phyloP scores from a whole-genome alignment of 2,888 invertebrate species.

The Heliconius ismenius region DNA sequence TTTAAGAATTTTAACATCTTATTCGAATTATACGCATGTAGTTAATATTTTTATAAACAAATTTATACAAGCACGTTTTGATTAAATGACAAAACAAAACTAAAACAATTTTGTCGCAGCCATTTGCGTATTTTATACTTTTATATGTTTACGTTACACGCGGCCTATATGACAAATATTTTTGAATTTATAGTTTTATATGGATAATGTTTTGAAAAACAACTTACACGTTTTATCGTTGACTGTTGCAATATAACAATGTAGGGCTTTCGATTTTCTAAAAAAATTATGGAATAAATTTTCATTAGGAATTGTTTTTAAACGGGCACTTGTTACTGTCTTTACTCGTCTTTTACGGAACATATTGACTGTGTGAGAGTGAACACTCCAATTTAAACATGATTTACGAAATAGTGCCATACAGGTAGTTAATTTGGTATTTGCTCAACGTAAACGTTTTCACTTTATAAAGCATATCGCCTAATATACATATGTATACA shows the following conservation, averaged over 20 bases:
- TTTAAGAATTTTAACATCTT: constrained; percentile 13
- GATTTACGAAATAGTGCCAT: constrained; percentile 78
- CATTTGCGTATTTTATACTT: constrained; percentile 16
- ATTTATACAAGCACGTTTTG: constrained; percentile 18
- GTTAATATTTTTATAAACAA: constrained; percentile 21
- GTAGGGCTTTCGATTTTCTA: not conserved
- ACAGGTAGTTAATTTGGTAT: constrained; percentile 59
- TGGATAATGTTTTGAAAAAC: not conserved
- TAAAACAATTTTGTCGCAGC: constrained; percentile 14
- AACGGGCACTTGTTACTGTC: constrained; percentile 16
- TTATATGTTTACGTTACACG: constrained; percentile 19
- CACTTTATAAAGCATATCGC: constrained; percentile 32
- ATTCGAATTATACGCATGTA: constrained; percentile 3
- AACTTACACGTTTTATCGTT: constrained; percentile 3
- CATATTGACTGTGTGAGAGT: constrained; percentile 8
- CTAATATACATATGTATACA: constrained; percentile 47
- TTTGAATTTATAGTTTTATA: constrained; percentile 15
- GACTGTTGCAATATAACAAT: constrained; percentile 1
- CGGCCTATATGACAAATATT: constrained; percentile 22
- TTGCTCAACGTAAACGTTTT: constrained; percentile 67
- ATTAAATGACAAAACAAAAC: constrained; percentile 2
- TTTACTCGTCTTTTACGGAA: constrained; percentile 8
- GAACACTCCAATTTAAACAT: constrained; percentile 4
- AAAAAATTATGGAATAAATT: constrained; percentile 28
- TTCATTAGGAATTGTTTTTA: constrained; percentile 24